Conservation (phyloP, 2,797 vertebrate species). For the Apodemus agrarius region DNA sequence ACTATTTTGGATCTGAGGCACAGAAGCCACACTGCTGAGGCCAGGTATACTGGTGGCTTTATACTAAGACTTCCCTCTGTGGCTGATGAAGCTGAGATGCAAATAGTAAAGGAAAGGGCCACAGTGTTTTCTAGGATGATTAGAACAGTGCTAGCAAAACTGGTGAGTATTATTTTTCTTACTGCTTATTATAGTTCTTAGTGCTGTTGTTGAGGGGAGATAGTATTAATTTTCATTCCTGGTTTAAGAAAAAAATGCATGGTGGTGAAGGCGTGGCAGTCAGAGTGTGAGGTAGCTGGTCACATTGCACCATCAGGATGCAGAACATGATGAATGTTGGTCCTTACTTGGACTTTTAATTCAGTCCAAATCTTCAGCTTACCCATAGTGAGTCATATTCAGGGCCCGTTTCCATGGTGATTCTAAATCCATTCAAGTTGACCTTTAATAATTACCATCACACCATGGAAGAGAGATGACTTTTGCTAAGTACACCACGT, state of each 20-base stretch:
- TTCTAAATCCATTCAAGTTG: not conserved
- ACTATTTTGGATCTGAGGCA: constrained; percentile 7
- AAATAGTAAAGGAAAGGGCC: not conserved
- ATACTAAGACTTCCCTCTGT: not conserved
- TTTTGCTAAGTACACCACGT: not conserved
- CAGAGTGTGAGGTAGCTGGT: not conserved
- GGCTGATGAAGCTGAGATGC: not conserved
- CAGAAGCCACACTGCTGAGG: not conserved
- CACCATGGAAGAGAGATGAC: not conserved
- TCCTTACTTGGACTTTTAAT: not conserved
- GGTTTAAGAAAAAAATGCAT: not conserved
- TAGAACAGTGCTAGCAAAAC: constrained; percentile 33
- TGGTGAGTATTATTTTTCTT: not conserved
- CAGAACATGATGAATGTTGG: not conserved
- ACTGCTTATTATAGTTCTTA: not conserved
- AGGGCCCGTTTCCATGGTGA: not conserved
- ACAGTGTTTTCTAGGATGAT: not conserved
- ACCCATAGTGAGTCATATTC: not conserved
- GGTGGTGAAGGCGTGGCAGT: not conserved
- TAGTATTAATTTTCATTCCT: not conserved
- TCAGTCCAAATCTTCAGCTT: not conserved
- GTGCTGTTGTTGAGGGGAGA: not conserved
- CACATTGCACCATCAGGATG: not conserved
- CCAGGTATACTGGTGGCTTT: not conserved
- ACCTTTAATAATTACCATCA: not conserved